Conservation (phyloP, 2,888 invertebrate species). For the Dasysyrphus tricinctus region DNA sequence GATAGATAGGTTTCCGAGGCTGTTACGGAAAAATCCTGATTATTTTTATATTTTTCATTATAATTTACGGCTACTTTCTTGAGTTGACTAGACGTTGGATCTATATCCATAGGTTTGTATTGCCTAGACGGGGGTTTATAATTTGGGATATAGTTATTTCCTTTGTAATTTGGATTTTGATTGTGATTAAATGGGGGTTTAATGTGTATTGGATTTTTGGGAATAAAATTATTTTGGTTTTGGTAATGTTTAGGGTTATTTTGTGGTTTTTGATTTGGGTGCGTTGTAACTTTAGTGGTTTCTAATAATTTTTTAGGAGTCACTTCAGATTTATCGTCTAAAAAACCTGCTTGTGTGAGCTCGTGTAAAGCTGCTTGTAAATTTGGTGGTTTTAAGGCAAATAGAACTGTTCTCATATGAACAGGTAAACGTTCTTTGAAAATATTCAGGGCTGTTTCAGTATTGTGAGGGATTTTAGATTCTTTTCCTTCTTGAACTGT, state of each 20-base stretch:
- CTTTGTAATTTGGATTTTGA: conserved; percentile 1
- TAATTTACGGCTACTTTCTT: neutral
- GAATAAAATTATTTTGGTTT: neutral
- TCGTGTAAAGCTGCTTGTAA: conserved; percentile 7
- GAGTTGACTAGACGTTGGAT: neutral
- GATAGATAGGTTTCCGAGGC: conserved; percentile 11
- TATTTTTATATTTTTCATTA: conserved; percentile 1
- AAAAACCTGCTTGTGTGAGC: conserved; percentile 7
- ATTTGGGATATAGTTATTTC: neutral
- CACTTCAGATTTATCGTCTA: neutral
- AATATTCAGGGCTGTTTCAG: too few relatives aligned
- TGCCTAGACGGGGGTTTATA: conserved; percentile 7
- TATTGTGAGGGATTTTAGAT: too few relatives aligned
- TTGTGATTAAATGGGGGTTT: conserved; percentile 5
- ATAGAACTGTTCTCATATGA: too few relatives aligned
- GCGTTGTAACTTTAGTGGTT: too few relatives aligned
- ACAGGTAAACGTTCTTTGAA: too few relatives aligned
- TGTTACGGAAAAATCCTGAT: conserved; percentile 18
- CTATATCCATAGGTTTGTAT: conserved; percentile 7
- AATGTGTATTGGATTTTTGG: neutral
- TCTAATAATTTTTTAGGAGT: too few relatives aligned
- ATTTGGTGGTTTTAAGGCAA: conserved; percentile 11
- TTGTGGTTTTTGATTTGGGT: too few relatives aligned
- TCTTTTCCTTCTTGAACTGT: too few relatives aligned
- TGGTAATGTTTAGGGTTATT: neutral